phyloP scores from a whole-genome alignment of 2,113 vertebrate species.

The Odontophorus gujanensis region DNA sequence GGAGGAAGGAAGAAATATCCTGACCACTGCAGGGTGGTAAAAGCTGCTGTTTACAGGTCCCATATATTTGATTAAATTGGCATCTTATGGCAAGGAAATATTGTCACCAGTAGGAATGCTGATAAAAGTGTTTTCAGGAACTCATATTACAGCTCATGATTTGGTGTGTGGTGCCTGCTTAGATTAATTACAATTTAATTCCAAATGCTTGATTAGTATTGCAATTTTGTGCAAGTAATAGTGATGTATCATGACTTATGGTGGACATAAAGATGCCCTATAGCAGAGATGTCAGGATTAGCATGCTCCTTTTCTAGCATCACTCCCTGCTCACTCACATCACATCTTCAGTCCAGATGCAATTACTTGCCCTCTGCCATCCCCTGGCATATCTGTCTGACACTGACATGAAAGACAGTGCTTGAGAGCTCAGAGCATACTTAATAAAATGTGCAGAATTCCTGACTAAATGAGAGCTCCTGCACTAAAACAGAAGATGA shows the following conservation, averaged over 20 bases:
- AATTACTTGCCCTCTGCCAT: background rate
- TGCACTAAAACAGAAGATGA: background rate
- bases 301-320: background rate
- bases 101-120: background rate
- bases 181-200: constrained; percentile 25
- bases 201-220: background rate
- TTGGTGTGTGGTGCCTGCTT: background rate
- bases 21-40: background rate
- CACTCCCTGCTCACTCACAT: background rate
- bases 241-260: background rate
- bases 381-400: background rate
- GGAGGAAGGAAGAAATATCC: background rate
- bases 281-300: background rate
- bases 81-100: background rate
- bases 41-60: background rate
- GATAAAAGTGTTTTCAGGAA: constrained; percentile 7
- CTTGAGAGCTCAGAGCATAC: background rate
- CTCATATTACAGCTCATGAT: background rate
- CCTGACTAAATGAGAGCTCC: background rate
- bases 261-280: background rate
- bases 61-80: background rate
- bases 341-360: background rate
- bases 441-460: background rate
- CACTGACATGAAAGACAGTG: background rate
- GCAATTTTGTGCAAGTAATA: background rate